Base-by-base conservation (phyloP, 2,113 vertebrate species). In the Merops nubicus region DNA sequence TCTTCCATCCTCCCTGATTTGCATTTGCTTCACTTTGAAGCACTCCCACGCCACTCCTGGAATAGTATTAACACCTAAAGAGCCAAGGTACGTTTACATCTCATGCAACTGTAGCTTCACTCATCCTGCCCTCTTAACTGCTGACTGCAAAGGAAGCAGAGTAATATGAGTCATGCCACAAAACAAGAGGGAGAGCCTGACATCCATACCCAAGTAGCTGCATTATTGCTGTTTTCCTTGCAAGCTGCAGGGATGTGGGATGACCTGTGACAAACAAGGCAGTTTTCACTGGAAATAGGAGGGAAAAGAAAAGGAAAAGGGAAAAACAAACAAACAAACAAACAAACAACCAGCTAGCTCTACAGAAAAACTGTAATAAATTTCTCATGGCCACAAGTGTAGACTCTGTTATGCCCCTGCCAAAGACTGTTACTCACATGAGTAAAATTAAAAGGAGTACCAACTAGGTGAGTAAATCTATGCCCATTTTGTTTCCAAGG, bases 381-480 rank as follows among this genome's bases (percentile, higher is more conserved):
- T 87, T 85, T 88, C 13, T 69, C 6, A 22, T 57, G 34, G 42
- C 6, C 62, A 72, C 50, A 83, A 73, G 31, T 0, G 0, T 5
- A 60, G 62, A 60, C 16, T 70, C 50, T 59, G 25, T 31, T 79
- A 65, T 0, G 0, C 3, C 45, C 23, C 42, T 70, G 54, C 42
- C 70, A 83, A 47, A 59, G 80, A 67, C 40, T 72, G 56, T 45
- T 94, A 60, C 75, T 90, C 45, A 77, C 31, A 36, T 0, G 5
- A 77, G 74, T 80, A 91, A 89, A 93, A 94, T 69, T 82, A 59
- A 83, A 67, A 82, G 22, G 28, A 45, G 40, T 69, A 50, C 48
- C 4, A 3, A 53, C 38, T 42, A 79, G 36, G 63, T 57, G 50
- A 95, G 78, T 80, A 97, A 97, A 96, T 89, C 76, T 51, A 72